A percentile compares a stretch with the other conserved stretches of the same genome.
phyloP scores from a whole-genome alignment of 1,140 invertebrate species.

The Cydia amplana region DNA sequence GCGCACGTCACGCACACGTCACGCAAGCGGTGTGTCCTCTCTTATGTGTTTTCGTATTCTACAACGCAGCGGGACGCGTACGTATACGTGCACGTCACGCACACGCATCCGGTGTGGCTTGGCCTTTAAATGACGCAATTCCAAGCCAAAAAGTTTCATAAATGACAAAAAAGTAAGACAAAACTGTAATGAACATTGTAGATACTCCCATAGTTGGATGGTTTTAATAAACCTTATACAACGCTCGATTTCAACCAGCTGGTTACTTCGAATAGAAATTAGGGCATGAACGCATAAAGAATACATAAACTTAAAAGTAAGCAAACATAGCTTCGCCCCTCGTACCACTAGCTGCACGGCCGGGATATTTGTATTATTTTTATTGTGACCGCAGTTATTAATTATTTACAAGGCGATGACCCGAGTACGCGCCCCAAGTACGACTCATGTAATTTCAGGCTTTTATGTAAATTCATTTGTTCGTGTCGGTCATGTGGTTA shows the following conservation, averaged over 20 bases:
- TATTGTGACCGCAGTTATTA: background rate
- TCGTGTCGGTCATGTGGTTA: background rate
- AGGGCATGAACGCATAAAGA: background rate
- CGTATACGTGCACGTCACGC: too few species aligned
- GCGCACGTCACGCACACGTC: too few species aligned
- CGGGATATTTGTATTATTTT: background rate
- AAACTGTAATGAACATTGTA: too few species aligned
- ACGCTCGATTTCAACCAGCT: background rate
- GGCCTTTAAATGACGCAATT: too few species aligned
- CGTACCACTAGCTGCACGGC: background rate
- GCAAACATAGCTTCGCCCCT: background rate
- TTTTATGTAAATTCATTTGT: background rate
- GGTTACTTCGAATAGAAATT: background rate
- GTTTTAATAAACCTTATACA: too few species aligned
- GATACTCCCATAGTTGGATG: too few species aligned
- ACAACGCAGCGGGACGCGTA: too few species aligned
- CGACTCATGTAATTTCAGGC: background rate
- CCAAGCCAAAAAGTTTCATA: too few species aligned
- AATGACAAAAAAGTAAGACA: too few species aligned
- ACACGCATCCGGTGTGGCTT: too few species aligned
- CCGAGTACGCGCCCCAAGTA: background rate
- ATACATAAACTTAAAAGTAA: background rate
- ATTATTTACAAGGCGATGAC: background rate
- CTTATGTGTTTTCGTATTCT: too few species aligned
- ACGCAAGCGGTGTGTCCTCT: too few species aligned